Evolutionary conservation across 2,888 invertebrate species (phyloP), one percentile per base, ranked within the genome.

Genomic region (Ornithoptera priamus): DNA sequence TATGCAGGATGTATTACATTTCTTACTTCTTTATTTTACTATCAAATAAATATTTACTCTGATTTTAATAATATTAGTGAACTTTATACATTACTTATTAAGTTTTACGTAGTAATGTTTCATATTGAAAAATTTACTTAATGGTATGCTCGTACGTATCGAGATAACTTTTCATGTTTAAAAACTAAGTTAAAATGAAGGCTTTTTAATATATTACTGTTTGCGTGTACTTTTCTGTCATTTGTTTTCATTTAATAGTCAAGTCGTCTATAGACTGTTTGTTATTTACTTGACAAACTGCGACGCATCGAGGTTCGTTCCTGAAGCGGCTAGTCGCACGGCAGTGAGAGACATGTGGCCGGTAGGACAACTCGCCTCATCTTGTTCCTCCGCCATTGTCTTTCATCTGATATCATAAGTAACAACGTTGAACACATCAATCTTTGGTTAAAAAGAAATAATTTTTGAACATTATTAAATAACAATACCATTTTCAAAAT

Each of bases 341-440:
- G 57, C 65, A 65, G 65, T 65, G 17, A 57, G 36, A 4, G 20
- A 57, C 57, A 57, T 39, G 57, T 36, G 39, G 39, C 30, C 57
- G 65, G n/a, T 30, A 24, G 24, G 8, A 18, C n/a, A 63, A 53
- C 62, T 53, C 50, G 62, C 50, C 24, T 62, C 22, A n/a, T 17
- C 7, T 20, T 62, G 22, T 50, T 50, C 50, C 0, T 17, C 18
- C 18, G 50, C 50, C 2, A 17, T 50, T 50, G 15, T 15, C 39
- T 10, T 50, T 50, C 18, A 50, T 18, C 50, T 50, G 50, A 15
- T 15, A 50, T 39, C 39, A 50, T 15, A 17, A 50, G 17, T 50
- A 50, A 50, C 50, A 17, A 18, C 50, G 18, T 5, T 50, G 17
- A 50, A 50, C 15, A 17, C 17, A 15, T 17, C 5, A 18, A 50